Percentiles rank a stretch among this genome's conserved stretches.
These are phyloP conservation scores for Cartodere bifasciata DNA, from an alignment of 2,888 invertebrate species.

Conservation along the genomic window DNA sequence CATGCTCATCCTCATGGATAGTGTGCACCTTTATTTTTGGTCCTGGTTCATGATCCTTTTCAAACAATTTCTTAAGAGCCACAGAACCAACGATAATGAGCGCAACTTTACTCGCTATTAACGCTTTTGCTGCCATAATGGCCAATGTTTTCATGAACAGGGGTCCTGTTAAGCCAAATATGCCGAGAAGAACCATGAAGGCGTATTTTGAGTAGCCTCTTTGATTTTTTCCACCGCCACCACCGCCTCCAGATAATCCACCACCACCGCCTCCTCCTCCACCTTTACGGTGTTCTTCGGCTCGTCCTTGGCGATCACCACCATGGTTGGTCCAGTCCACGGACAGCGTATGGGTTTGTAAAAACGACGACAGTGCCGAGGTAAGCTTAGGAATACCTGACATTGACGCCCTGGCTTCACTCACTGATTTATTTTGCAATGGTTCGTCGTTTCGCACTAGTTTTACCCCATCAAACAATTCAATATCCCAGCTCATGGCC, in stretches of 20 bases:
- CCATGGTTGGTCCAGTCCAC: slow-evolving; percentile 39
- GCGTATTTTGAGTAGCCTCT: slow-evolving; percentile 27
- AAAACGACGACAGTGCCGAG: slow-evolving; percentile 44
- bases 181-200: slow-evolving; percentile 29
- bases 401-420: slow-evolving; percentile 15
- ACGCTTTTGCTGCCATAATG: slow-evolving; percentile 56
- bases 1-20: slow-evolving; percentile 28
- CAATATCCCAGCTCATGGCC: slow-evolving; percentile 25
- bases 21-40: slow-evolving; percentile 55
- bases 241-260: slow-evolving; percentile 11
- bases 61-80: slow-evolving; percentile 57
- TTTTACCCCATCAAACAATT: slow-evolving; percentile 27
- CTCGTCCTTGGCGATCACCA: slow-evolving; percentile 12
- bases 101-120: slow-evolving; percentile 61
- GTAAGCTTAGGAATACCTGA: slow-evolving; percentile 32
- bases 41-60: slow-evolving; percentile 49
- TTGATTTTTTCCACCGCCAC: slow-evolving; percentile 18
- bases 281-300: slow-evolving; percentile 12
- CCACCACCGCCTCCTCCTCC: slow-evolving; percentile 13
- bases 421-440: slow-evolving; percentile 12
- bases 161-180: slow-evolving; percentile 53
- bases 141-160: slow-evolving; percentile 57
- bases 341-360: slow-evolving; percentile 51
- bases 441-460: slow-evolving; percentile 23
- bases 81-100: slow-evolving; percentile 60